These are phyloP conservation scores for Anguilla japonica DNA, from an alignment of 2,113 vertebrate genomes.

Conservation along the genomic window DNA sequence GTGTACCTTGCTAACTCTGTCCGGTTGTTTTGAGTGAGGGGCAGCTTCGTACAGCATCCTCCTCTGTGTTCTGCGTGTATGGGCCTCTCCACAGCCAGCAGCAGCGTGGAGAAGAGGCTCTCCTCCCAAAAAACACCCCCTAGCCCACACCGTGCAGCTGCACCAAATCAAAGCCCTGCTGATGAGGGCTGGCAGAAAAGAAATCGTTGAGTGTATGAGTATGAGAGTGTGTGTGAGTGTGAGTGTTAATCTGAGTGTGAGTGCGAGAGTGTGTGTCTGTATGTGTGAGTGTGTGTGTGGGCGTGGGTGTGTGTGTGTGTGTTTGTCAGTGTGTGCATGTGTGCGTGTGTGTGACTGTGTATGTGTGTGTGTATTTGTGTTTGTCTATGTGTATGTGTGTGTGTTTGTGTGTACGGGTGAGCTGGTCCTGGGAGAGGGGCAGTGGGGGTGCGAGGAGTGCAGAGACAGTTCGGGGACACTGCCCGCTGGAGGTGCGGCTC, in stretches of 20 bases:
- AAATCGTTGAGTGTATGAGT: neutral
- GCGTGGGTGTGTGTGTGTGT: constrained; percentile 33
- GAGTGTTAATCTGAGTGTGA: neutral
- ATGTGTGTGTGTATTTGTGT: neutral
- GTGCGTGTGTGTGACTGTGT: neutral
- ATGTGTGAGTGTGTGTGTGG: constrained; percentile 23
- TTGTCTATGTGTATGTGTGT: neutral
- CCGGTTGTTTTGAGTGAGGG: too few relatives aligned
- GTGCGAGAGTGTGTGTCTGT: neutral
- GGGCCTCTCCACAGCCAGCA: neutral
- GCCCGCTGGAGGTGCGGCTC: constrained; percentile 27
- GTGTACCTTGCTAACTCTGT: neutral
- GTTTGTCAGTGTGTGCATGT: neutral
- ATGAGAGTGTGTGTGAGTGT: neutral
- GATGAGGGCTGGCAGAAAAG: constrained; percentile 6
- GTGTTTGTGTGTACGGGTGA: neutral
- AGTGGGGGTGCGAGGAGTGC: constrained; percentile 8
- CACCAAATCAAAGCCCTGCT: constrained; percentile 50
- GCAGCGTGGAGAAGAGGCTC: neutral
- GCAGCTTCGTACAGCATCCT: too few relatives aligned
- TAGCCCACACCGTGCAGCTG: constrained; percentile 27
- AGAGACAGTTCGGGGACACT: constrained; percentile 38
- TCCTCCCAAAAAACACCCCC: neutral
- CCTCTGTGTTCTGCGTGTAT: neutral
- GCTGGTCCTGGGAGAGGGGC: neutral